Conservation (phyloP, 2,888 invertebrate species). For the Cryptocephalus moraei region DNA sequence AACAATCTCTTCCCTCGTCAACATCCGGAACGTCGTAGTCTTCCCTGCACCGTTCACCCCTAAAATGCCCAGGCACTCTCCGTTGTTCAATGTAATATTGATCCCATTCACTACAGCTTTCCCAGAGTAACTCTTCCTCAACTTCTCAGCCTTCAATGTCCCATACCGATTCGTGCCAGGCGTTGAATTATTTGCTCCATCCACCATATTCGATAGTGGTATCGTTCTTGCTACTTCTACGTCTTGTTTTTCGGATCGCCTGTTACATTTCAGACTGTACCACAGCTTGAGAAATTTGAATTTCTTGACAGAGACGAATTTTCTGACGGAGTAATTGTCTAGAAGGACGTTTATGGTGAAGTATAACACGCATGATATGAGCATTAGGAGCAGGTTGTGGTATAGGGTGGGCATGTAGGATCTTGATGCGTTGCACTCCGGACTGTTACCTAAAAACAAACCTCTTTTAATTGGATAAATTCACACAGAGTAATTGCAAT, state of each 20-base stretch:
- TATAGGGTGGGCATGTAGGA: too few relatives aligned
- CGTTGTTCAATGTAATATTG: constrained; percentile 54
- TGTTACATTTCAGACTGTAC: neutral
- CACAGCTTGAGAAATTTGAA: neutral
- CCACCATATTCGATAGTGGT: too few relatives aligned
- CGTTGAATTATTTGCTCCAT: too few relatives aligned
- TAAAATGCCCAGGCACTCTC: constrained; percentile 74
- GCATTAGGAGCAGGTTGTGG: neutral
- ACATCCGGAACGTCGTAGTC: constrained; percentile 75
- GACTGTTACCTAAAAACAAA: too few relatives aligned
- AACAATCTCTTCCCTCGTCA: constrained; percentile 41
- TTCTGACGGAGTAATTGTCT: constrained; percentile 14
- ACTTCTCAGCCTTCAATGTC: constrained; percentile 16
- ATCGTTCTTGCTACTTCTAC: neutral
- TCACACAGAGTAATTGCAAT: too few relatives aligned
- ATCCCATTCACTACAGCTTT: constrained; percentile 39
- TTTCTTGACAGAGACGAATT: constrained; percentile 3
- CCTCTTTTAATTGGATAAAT: too few relatives aligned
- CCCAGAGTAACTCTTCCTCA: constrained; percentile 50
- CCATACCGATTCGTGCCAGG: too few relatives aligned
- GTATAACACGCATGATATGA: constrained; percentile 16
- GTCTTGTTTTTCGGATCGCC: neutral
- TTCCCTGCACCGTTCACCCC: constrained; percentile 87
- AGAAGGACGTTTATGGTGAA: constrained; percentile 16
- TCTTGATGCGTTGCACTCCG: too few relatives aligned